Base-by-base conservation (phyloP, 2,113 vertebrate genomes). In the Argyrosomus japonicus region DNA sequence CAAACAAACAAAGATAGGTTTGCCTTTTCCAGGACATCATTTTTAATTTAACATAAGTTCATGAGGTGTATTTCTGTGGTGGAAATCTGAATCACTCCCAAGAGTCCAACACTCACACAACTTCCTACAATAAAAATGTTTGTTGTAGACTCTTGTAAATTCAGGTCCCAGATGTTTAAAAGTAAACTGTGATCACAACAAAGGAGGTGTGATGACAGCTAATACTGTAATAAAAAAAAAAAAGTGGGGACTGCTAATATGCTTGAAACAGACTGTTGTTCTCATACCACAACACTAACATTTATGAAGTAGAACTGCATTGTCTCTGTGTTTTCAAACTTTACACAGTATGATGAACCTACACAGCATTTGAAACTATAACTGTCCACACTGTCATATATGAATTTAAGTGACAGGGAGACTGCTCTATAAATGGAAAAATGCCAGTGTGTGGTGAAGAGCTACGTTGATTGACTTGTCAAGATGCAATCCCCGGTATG, bases 381-480 rank as follows among this genome's bases (percentile, higher is more conserved):
- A 68, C 56, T 25, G 47, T 51, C 14, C 60, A 48, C 43, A 13
- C 70, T 48, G 65, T 13, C 80, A 80, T 80, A 68, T 70, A 58
- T 53, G 50, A 78, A 40, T 70, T 50, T 60, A 83, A 87, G 47
- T 85, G 84, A 82, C 75, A 87, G 75, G 58, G 23, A 78, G 56
- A 62, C 50, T 43, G 43, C 72, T 80, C 60, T 78, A 75, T 76
- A 82, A 87, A 83, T 88, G 72, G 61, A 75, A 91, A 77, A 65
- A 14, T 4, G 57, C 53, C 69, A 77, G 69, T n/a, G 23, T 62
- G 79, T 53, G 70, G 47, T n/a, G 1, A 50, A 19, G 40, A 82
- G 74, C 40, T 21, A 2, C 6, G 36, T 27, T 68, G 79, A 82
- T 81, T 36, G 51, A 84, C 60, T 82, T 85, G 84, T 75, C 82